phyloP scores from a whole-genome alignment of 2,888 invertebrate species.

The Frankliniella fusca region DNA sequence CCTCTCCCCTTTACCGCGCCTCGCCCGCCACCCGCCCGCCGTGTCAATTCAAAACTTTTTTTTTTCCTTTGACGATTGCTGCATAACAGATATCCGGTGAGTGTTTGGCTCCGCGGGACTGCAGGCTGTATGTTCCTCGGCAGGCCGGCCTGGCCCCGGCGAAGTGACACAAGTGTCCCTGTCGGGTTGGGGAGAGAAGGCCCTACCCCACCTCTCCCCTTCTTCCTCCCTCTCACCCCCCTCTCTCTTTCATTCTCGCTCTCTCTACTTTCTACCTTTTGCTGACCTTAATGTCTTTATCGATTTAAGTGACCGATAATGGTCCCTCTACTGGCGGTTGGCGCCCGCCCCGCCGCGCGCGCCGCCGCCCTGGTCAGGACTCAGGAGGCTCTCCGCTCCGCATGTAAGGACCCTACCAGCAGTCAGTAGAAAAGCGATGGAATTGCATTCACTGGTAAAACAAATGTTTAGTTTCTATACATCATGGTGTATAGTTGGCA shows the following conservation, averaged over 20 bases:
- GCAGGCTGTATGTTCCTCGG: neutral
- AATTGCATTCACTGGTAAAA: no score
- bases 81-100: neutral
- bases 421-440: neutral
- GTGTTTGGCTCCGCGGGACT: neutral
- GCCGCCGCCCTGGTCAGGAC: neutral
- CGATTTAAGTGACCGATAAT: constrained; percentile 20
- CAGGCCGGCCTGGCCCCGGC: neutral
- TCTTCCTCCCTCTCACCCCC: no score
- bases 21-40: neutral
- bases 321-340: neutral
- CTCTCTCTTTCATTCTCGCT: no score
- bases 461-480: no score
- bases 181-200: no score
- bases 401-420: no score
- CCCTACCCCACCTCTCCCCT: no score
- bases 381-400: no score
- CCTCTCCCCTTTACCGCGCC: neutral
- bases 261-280: no score
- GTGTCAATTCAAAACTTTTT: neutral
- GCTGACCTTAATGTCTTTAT: constrained; percentile 9
- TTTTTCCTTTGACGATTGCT: neutral
- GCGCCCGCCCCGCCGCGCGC: neutral
- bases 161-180: no score
- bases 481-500: no score